These are phyloP conservation scores for Carcharodon carcharias DNA, from an alignment of 2,797 vertebrate genomes.

Conservation along the genomic window DNA sequence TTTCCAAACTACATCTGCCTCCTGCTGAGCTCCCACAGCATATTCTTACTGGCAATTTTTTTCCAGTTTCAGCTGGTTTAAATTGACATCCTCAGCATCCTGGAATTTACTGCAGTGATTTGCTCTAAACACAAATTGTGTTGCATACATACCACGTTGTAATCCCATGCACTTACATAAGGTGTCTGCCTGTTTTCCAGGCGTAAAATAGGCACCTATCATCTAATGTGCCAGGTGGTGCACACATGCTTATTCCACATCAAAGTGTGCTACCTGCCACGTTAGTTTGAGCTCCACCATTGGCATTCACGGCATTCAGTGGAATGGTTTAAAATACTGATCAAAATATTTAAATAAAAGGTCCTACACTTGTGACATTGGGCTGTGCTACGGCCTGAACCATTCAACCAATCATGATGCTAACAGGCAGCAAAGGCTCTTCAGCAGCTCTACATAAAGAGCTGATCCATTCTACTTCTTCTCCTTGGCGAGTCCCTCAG, in stretches of 20 bases:
- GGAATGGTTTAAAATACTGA: neutral
- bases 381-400: neutral
- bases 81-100: neutral
- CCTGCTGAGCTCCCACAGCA: neutral
- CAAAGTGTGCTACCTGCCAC: neutral
- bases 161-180: neutral
- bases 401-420: neutral
- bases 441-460: neutral
- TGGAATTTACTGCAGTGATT: neutral
- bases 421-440: neutral
- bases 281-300: neutral
- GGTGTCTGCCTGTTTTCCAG: neutral
- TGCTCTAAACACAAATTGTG: neutral
- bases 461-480: too few species aligned
- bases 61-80: neutral
- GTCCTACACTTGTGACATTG: neutral
- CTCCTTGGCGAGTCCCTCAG: too few species aligned
- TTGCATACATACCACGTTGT: neutral
- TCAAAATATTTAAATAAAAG: neutral
- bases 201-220: neutral
- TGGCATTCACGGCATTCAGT: neutral
- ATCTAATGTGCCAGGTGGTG: neutral
- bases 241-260: neutral
- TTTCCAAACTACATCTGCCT: neutral
- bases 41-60: neutral